Conservation (phyloP, 2,888 invertebrate genomes). For the Tortrix viridana region DNA sequence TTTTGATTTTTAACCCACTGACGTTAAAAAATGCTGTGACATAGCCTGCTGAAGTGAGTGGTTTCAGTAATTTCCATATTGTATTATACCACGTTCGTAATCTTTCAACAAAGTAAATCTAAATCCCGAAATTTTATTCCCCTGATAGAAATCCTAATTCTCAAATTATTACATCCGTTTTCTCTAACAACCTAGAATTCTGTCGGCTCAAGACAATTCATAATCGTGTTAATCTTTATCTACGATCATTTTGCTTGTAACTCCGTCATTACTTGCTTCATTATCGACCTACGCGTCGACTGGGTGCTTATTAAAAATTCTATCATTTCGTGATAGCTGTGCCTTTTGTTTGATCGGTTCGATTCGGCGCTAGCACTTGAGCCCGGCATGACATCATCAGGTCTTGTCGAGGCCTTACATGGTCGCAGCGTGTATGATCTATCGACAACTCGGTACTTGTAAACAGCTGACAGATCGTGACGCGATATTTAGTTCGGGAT, state of each 20-base stretch:
- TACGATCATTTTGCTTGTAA: constrained; percentile 42
- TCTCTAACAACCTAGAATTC: constrained; percentile 22
- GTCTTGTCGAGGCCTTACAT: constrained; percentile 75
- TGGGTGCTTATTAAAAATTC: constrained; percentile 76
- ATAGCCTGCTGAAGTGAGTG: no score
- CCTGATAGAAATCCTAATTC: not conserved
- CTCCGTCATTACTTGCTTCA: constrained; percentile 61
- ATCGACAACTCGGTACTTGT: constrained; percentile 58
- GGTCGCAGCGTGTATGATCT: constrained; percentile 76
- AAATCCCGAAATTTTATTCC: no score
- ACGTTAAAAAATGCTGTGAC: no score
- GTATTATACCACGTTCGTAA: no score
- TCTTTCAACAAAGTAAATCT: no score
- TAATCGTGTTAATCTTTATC: constrained; percentile 28
- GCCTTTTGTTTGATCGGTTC: constrained; percentile 64
- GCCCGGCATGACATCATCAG: constrained; percentile 75
- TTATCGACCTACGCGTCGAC: constrained; percentile 70
- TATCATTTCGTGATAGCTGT: constrained; percentile 63
- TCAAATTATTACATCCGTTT: not conserved
- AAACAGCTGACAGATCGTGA: constrained; percentile 74
- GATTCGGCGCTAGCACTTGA: constrained; percentile 49
- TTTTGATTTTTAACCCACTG: not conserved
- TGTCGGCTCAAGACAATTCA: constrained; percentile 30
- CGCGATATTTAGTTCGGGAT: constrained; percentile 58
- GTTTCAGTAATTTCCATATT: no score